Conservation (phyloP, 2,888 invertebrate species). For the Callinectes sapidus region DNA sequence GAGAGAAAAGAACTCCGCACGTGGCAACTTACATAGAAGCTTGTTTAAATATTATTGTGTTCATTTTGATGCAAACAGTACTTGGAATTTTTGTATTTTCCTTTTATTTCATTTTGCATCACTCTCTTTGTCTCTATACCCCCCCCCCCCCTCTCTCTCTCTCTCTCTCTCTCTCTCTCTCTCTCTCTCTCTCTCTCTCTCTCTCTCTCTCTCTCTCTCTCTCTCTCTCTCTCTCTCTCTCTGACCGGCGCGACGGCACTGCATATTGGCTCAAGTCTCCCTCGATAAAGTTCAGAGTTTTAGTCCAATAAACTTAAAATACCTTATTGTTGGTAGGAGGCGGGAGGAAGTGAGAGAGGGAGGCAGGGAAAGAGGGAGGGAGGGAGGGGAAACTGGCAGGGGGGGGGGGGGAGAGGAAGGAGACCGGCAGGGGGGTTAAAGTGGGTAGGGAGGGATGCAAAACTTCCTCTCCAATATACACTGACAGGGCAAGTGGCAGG, state of each 20-base stretch:
- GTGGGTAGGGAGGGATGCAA: neutral
- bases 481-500: slow-evolving; percentile 16
- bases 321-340: neutral
- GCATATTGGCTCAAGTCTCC: slow-evolving; percentile 17
- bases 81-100: neutral
- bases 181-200: slow-evolving; percentile 25
- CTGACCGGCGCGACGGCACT: neutral
- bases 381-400: neutral
- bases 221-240: slow-evolving; percentile 37
- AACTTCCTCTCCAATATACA: slow-evolving; percentile 26
- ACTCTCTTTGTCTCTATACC: neutral
- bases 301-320: slow-evolving; percentile 27
- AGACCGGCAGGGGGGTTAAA: neutral
- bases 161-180: slow-evolving; percentile 9
- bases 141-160: too few species aligned
- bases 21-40: neutral
- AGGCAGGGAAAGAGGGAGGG: neutral
- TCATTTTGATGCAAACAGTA: too few species aligned
- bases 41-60: neutral
- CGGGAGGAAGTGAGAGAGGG: neutral
- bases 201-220: slow-evolving; percentile 35
- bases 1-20: neutral
- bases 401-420: neutral
- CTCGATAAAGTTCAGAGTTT: slow-evolving; percentile 19
- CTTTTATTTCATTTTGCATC: neutral